Percentiles rank a stretch among this genome's conserved stretches.
phyloP scores from a whole-genome alignment of 2,113 vertebrate species.

The Eolophus roseicapilla region DNA sequence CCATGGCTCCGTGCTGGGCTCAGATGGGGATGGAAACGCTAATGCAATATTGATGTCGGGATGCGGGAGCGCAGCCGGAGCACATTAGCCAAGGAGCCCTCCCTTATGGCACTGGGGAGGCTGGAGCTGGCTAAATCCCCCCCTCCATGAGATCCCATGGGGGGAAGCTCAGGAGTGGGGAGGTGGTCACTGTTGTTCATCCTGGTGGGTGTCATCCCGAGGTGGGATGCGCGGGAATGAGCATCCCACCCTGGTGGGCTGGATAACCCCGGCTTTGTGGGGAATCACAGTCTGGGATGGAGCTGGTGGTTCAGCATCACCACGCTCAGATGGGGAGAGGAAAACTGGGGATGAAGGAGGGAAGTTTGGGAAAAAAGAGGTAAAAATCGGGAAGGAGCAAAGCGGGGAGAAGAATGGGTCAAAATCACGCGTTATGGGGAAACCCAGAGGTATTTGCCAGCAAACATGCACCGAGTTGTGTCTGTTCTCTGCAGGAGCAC shows the following conservation, averaged over 20 bases:
- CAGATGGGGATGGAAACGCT: neutral
- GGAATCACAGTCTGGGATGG: fast-evolving
- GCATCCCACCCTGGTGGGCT: fast-evolving
- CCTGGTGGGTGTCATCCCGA: fast-evolving
- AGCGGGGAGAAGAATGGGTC: neutral
- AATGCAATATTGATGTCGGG: conserved; percentile 33
- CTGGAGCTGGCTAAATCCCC: neutral
- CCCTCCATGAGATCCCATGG: fast-evolving
- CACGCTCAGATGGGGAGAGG: fast-evolving
- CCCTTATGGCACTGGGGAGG: neutral
- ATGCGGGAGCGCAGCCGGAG: neutral
- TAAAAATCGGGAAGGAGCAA: neutral
- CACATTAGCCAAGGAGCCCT: neutral
- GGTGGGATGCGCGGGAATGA: no score
- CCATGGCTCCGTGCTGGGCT: neutral
- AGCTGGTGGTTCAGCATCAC: fast-evolving
- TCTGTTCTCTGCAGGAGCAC: fast-evolving
- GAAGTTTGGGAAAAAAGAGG: neutral
- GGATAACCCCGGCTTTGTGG: fast-evolving
- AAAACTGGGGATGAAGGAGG: neutral
- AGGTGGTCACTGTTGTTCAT: fast-evolving
- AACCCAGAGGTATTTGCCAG: fast-evolving
- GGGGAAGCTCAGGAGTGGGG: neutral
- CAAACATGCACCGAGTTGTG: fast-evolving
- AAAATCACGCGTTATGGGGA: fast-evolving